Evolutionary conservation across 2,797 vertebrate genomes (phyloP), one percentile per base, ranked within the genome.

Genomic region (Smutsia temminckii): DNA sequence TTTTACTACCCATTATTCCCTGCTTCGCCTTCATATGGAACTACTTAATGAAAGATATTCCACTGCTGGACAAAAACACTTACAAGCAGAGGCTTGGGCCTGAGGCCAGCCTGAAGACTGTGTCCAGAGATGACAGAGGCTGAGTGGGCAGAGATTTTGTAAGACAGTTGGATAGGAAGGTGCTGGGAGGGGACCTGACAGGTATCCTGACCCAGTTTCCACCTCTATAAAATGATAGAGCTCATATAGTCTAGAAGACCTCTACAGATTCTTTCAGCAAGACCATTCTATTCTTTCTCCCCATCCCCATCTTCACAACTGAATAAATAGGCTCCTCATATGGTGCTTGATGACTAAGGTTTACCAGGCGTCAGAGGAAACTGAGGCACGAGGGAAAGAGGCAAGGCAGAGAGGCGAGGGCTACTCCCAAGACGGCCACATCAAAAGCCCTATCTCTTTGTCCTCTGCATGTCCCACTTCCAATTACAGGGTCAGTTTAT

Each of bases 41-140:
- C 57, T 92, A 95, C 93, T 97, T 97, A 97, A 81, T 59, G 75
- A 92, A 96, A 87, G 71, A 89, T 95, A 95, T 96, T 97, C 80
- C 93, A 93, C 25, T 21, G 83, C 93, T 95, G 86, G 69, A 96
- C 2, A 5, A 91, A 89, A 92, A 94, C 69, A 71, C 40, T 64
- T 83, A 85, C 12, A 86, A 79, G 90, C 68, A 66, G 51, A 94
- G 89, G 83, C 72, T 53, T 23, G 5, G 93, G 95, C 93, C 80
- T 85, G 46, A 92, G 49, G 87, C 87, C 95, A 95, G 63, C 17
- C 80, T 93, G 55, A 74, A 85, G 72, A 69, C 21, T 57, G 78
- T 32, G 57, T 93, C 93, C 78, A 92, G 88, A 88, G 95, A 96
- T 72, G 83, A 88, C 21, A 79, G 90, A 97, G 92, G 53, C 90